Conservation (phyloP, 2,888 invertebrate genomes). For the Pteria penguin region DNA sequence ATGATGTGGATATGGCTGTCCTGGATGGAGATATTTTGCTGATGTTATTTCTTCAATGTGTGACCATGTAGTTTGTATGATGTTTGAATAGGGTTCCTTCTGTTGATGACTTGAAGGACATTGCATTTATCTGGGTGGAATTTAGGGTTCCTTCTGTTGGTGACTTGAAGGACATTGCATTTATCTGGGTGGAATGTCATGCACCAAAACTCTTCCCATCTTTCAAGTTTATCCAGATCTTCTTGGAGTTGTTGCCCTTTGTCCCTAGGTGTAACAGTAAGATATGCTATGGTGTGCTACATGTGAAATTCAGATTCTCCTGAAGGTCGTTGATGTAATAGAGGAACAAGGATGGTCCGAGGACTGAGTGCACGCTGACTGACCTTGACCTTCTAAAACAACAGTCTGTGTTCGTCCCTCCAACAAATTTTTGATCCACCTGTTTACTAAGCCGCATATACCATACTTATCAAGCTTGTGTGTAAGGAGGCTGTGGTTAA, state of each 20-base stretch:
- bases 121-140: constrained; percentile 13
- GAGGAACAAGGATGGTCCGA: too few relatives aligned
- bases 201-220: too few relatives aligned
- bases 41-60: neutral
- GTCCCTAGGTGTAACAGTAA: too few relatives aligned
- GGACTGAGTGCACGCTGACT: constrained; percentile 9
- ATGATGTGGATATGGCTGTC: too few relatives aligned
- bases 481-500: constrained; percentile 10
- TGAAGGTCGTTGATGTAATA: constrained; percentile 32
- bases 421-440: constrained; percentile 16
- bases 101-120: neutral
- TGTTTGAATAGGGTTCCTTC: neutral
- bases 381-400: constrained; percentile 4
- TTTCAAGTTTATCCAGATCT: too few relatives aligned
- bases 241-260: too few relatives aligned
- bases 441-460: neutral
- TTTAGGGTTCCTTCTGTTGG: too few relatives aligned
- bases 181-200: too few relatives aligned
- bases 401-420: constrained; percentile 6
- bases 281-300: too few relatives aligned
- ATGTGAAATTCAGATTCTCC: neutral
- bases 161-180: too few relatives aligned
- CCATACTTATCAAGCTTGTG: constrained; percentile 22
- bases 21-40: too few relatives aligned
- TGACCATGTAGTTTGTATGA: neutral